These are phyloP conservation scores for Apodemus agrarius DNA, from an alignment of 2,797 vertebrate species.

Conservation along the genomic window DNA sequence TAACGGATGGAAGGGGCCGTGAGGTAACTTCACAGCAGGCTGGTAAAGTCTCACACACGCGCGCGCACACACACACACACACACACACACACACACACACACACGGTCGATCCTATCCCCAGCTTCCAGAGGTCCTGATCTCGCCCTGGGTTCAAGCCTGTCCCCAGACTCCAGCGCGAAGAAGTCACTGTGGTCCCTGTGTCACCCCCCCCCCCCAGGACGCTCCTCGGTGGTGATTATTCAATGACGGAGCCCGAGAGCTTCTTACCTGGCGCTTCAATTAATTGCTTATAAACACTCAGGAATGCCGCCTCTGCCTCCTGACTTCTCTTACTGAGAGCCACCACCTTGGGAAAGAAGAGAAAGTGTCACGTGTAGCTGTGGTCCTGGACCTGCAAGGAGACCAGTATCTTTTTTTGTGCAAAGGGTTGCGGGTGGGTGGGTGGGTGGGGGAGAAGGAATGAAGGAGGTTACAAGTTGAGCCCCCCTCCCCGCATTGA, in stretches of 20 bases:
- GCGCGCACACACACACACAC: background rate
- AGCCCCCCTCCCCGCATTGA: background rate
- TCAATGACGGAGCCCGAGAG: conserved; percentile 67
- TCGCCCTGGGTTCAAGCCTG: background rate
- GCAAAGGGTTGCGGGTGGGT: background rate
- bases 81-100: background rate
- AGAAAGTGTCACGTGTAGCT: background rate
- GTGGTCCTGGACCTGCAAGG: background rate
- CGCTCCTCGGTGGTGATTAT: conserved; percentile 6
- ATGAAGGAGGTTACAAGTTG: background rate
- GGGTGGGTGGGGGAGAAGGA: too few species aligned
- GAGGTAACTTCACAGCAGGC: background rate
- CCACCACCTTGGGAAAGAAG: conserved; percentile 93
- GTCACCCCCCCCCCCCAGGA: background rate
- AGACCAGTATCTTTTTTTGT: background rate
- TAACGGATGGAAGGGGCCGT: background rate
- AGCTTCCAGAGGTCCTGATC: background rate
- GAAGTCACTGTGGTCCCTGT: background rate
- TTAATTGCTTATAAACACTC: conserved; percentile 97
- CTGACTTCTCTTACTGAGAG: conserved; percentile 97
- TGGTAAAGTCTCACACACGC: too few species aligned
- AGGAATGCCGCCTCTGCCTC: conserved; percentile 98
- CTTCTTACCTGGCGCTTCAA: conserved; percentile 96
- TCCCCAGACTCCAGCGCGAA: background rate
- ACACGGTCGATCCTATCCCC: accelerated